Base-by-base conservation (phyloP, 1,140 invertebrate genomes). In the Brachionus rubens region DNA sequence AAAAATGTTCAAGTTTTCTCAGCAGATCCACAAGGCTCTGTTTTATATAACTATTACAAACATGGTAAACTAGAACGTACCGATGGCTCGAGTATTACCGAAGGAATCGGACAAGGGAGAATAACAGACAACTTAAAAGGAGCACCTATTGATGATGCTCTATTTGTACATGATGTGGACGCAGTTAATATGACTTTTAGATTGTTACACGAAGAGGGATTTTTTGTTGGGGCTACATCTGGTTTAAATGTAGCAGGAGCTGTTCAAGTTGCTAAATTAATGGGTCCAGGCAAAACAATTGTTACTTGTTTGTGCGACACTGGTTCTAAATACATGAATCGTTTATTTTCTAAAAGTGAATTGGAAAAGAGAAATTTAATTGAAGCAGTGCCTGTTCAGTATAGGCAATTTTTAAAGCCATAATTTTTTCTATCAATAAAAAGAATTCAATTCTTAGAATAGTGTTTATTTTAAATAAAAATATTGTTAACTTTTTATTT, bases 291-390 rank as follows among this genome's bases (percentile, higher is more conserved):
- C 12, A 80, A 83, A 76, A 84, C 82, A 3, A 80, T 85, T 52
- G 84, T 84, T 10, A 84, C 83, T 14, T 82, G 81, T 76, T 72
- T 85, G 5, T 85, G 84, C 82, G 84, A 85, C 67, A 83, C 81
- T 47, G 84, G 84, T 12, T 81, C 83, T 1, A 77, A 77, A 62
- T 77, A 77, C 16, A 40, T 76, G 47, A 76, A 77, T 36, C 28
- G 75, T 14, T 59, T 77, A 7, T 77, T 36, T 47, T 62, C 52
- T 1, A 65, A 46, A 65, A 4, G 33, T n/a, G 75, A 62, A 16
- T 50, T 76, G n/a, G 33, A 46, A 30, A 59, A 76, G 52, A 50
- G 75, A 46, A 62, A 76, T 43, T 30, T 76, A 16, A 36, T 76
- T n/a, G 30, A 76, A 76, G 48, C 48, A 16, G 26, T 76, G 24